Conservation (phyloP, 1,140 invertebrate genomes). For the Eulimnadia texana region DNA sequence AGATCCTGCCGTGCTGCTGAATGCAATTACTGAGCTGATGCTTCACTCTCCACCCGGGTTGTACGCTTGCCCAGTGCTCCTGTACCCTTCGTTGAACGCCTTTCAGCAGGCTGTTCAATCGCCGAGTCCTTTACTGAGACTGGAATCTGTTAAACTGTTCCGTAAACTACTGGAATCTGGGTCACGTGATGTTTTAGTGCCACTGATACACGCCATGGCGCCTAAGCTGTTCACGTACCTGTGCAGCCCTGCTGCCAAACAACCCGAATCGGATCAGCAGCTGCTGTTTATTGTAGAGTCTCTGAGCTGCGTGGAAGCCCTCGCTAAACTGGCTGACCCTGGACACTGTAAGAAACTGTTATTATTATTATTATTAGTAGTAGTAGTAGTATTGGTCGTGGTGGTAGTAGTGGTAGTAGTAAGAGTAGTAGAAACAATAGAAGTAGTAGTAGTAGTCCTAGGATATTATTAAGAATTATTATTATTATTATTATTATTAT, state of each 20-base stretch:
- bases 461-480: too few species aligned
- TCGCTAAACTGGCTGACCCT: slow-evolving; percentile 56
- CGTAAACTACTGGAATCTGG: slow-evolving; percentile 20
- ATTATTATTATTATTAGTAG: not conserved
- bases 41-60: slow-evolving; percentile 55
- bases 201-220: slow-evolving; percentile 67
- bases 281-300: slow-evolving; percentile 38
- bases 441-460: too few species aligned
- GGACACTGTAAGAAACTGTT: slow-evolving; percentile 50
- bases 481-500: too few species aligned
- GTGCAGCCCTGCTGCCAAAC: slow-evolving; percentile 29
- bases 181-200: slow-evolving; percentile 46
- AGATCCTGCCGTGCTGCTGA: slow-evolving; percentile 70
- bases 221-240: slow-evolving; percentile 54
- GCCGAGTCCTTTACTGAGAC: not conserved
- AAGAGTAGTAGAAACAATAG: too few species aligned
- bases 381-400: too few species aligned
- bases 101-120: slow-evolving; percentile 69
- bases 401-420: too few species aligned
- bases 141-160: slow-evolving; percentile 17
- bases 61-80: slow-evolving; percentile 57
- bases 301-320: slow-evolving; percentile 48
- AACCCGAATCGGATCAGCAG: slow-evolving; percentile 27
- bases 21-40: slow-evolving; percentile 65
- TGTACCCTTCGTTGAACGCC: slow-evolving; percentile 85